phyloP scores from a whole-genome alignment of 1,140 invertebrate genomes.

The Leptopilina boulardi region DNA sequence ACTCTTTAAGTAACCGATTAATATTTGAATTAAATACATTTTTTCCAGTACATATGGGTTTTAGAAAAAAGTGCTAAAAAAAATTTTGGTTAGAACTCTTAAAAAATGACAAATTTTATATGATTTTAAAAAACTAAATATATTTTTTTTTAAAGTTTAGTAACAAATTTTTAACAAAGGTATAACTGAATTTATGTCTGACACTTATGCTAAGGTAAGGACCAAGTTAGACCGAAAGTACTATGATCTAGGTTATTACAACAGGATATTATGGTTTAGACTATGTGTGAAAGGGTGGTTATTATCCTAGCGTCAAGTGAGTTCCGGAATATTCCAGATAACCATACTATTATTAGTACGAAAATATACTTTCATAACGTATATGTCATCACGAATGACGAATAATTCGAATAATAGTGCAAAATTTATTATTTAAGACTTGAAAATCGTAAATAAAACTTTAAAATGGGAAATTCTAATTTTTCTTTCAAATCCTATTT shows the following conservation, averaged over 20 bases:
- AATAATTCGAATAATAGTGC: background rate
- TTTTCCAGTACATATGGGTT: too few relatives aligned
- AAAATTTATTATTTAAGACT: background rate
- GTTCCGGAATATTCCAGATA: background rate
- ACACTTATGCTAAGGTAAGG: background rate
- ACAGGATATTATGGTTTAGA: constrained; percentile 45
- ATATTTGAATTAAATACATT: too few relatives aligned
- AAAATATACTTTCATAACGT: background rate
- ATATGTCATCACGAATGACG: background rate
- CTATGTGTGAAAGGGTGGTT: constrained; percentile 15
- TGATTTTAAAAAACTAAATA: too few relatives aligned
- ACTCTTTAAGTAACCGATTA: too few relatives aligned
- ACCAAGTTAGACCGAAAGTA: background rate
- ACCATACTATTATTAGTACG: background rate
- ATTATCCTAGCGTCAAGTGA: constrained; percentile 23
- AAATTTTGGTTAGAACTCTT: too few relatives aligned
- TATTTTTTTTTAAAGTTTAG: too few relatives aligned
- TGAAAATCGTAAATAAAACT: background rate
- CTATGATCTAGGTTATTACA: background rate
- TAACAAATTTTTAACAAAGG: too few relatives aligned
- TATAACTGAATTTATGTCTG: too few relatives aligned
- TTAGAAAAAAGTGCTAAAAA: too few relatives aligned
- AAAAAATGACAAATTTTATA: too few relatives aligned
- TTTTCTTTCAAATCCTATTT: too few relatives aligned
- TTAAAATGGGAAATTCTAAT: background rate